Percentiles rank a stretch among this genome's conserved stretches.
Evolutionary conservation across 2,113 vertebrate genomes (phyloP).

Genomic region (Machaerirhynchus nigripectus): DNA sequence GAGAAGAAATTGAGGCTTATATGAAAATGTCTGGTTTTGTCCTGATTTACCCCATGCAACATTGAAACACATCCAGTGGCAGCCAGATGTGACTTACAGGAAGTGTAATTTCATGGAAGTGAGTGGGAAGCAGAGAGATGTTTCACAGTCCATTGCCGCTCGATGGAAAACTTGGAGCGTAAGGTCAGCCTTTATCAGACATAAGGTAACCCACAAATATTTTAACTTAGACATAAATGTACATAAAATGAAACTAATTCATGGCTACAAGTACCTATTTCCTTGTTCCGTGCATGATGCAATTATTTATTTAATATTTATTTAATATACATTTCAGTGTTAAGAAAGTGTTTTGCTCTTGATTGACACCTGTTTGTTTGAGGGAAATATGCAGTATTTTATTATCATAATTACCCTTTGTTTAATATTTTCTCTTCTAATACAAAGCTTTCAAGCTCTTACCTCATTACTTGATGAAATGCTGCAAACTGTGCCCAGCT

Average conservation of each 20-base stretch:
- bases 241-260: not conserved
- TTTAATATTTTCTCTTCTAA: not conserved
- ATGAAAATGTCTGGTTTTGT: not conserved
- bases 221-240: not conserved
- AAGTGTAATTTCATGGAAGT: not conserved
- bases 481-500: not conserved
- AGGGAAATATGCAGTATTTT: not conserved
- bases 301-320: not conserved
- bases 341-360: not conserved
- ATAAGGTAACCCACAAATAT: not conserved
- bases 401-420: not conserved
- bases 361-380: not conserved
- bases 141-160: not conserved
- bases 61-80: not conserved
- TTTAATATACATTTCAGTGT: not conserved
- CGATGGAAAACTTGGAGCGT: not conserved
- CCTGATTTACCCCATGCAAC: not conserved
- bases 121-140: not conserved
- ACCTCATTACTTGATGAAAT: not conserved
- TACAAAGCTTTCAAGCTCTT: not conserved
- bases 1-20: not conserved
- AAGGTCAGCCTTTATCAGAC: not conserved
- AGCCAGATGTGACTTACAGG: not conserved
- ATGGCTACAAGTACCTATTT: not conserved
- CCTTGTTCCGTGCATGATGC: not conserved